Evolutionary conservation across 2,797 vertebrate species (phyloP), one percentile per base, ranked within the genome.

Genomic region (Channallabes apus): DNA sequence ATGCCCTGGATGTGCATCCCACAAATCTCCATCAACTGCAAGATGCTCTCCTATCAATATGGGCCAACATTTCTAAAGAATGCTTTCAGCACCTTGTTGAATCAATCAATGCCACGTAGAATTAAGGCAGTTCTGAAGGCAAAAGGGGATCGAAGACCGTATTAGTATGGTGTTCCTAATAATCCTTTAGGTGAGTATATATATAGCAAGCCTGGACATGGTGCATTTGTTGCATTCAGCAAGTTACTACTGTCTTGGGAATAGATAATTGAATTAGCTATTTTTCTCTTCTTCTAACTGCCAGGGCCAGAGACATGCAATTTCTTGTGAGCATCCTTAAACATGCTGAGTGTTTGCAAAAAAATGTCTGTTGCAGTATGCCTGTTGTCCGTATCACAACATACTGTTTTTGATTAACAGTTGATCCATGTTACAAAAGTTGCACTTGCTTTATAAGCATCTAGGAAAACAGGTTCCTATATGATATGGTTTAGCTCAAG

Each of bases 171-270:
- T n/a, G n/a, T n/a, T n/a, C n/a, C n/a, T n/a, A n/a, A n/a, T n/a
- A n/a, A n/a, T n/a, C n/a, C n/a, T n/a, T n/a, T n/a, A n/a, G n/a
- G n/a, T n/a, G n/a, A n/a, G n/a, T n/a, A n/a, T n/a, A n/a, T n/a
- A n/a, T n/a, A n/a, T n/a, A n/a, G n/a, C 90, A 92, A 94, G 65
- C 91, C 94, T 46, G 94, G 94, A 69, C 91, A 92, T 35, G 93
- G 94, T 56, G 93, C 91, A 75, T 95, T 96, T 87, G 93, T 95
- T 59, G 89, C 91, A 29, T 95, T 95, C 89, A 93, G 92, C 90
- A 96, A 95, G 88, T 89, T 95, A 27, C 89, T 95, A 86, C 94
- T 95, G 95, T 93, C 92, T 88, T 95, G 94, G 94, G 94, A 95
- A 89, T 94, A 89, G 92, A 73, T 41, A 80, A 7, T 22, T 35